Evolutionary conservation across 2,888 invertebrate species (phyloP).

Genomic region (Galeruca laticollis): DNA sequence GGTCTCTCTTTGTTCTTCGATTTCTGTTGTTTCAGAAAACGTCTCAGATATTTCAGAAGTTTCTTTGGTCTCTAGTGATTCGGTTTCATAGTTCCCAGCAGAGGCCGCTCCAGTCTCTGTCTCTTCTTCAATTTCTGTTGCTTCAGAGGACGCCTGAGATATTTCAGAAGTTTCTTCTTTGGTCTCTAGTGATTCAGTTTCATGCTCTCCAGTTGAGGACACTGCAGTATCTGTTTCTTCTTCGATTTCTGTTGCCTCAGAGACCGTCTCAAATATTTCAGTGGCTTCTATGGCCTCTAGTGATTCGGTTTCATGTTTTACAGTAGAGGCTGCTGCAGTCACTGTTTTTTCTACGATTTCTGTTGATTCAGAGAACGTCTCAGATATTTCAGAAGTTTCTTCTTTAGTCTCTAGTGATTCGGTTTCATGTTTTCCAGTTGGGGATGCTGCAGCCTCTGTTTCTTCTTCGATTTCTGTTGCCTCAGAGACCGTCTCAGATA

Average conservation of each 20-base stretch:
- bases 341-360: too few species aligned
- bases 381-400: neutral
- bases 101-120: neutral
- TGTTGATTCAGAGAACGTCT: neutral
- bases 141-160: neutral
- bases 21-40: neutral
- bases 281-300: neutral
- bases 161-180: neutral
- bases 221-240: neutral
- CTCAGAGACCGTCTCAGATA: neutral
- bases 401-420: neutral
- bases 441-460: neutral
- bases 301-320: too few species aligned
- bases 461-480: neutral
- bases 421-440: neutral
- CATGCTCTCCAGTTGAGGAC: neutral
- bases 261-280: constrained; percentile 7
- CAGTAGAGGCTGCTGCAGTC: too few species aligned
- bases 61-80: neutral
- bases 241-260: neutral
- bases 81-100: neutral
- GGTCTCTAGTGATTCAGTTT: neutral
- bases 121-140: neutral
- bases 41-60: neutral
- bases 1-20: too few species aligned